phyloP scores from a whole-genome alignment of 2,888 invertebrate species.

The Himalopsyche tibetana region DNA sequence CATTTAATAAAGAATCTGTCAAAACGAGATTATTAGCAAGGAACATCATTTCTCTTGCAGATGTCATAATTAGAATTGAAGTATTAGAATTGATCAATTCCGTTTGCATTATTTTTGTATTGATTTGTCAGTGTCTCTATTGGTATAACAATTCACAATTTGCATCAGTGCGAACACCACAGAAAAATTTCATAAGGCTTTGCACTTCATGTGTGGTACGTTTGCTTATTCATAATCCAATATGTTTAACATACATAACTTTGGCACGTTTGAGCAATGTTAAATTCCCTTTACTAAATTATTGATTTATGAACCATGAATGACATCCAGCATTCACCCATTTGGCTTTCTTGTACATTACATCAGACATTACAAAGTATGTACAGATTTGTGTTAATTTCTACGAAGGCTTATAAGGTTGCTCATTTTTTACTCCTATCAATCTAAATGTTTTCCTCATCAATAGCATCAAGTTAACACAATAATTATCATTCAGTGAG shows the following conservation, averaged over 20 bases:
- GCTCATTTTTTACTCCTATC: not conserved
- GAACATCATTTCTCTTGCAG: no score
- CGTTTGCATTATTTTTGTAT: conserved; percentile 29
- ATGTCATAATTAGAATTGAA: not conserved
- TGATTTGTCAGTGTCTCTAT: conserved; percentile 41
- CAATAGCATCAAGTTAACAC: no score
- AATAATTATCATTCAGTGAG: no score
- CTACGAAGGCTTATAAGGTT: not conserved
- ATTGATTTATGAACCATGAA: conserved; percentile 51
- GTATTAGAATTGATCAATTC: not conserved
- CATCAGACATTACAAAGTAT: conserved; percentile 51
- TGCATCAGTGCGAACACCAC: conserved; percentile 65
- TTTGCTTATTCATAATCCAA: conserved; percentile 64
- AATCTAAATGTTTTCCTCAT: no score
- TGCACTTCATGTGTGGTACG: conserved; percentile 66
- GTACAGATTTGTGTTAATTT: conserved; percentile 64
- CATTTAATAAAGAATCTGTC: no score
- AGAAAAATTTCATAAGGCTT: conserved; percentile 60
- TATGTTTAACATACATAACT: conserved; percentile 62
- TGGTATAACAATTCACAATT: conserved; percentile 56
- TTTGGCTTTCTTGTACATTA: conserved; percentile 61
- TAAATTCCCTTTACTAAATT: conserved; percentile 59
- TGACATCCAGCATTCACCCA: conserved; percentile 58
- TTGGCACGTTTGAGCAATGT: conserved; percentile 62
- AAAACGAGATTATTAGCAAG: no score